Percentiles rank a stretch among this genome's conserved stretches.
These are phyloP conservation scores for Sebastes nivosus DNA, from an alignment of 2,797 vertebrate genomes.

Conservation along the genomic window DNA sequence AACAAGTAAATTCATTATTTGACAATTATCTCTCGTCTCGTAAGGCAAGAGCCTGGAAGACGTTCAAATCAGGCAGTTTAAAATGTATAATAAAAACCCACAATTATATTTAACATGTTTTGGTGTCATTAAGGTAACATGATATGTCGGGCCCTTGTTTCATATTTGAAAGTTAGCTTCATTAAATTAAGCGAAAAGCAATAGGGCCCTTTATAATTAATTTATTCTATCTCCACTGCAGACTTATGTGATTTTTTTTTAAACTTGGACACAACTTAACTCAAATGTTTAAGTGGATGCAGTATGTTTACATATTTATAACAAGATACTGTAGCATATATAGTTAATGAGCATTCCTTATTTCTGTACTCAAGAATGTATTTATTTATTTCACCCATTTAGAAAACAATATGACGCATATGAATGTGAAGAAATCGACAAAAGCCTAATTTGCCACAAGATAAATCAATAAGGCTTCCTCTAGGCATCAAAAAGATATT, in stretches of 20 bases:
- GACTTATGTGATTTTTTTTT: neutral
- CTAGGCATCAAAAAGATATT: neutral
- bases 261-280: conserved; percentile 14
- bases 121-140: too few relatives aligned
- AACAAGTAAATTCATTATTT: too few relatives aligned
- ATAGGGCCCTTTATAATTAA: neutral
- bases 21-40: too few relatives aligned
- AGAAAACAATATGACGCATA: neutral
- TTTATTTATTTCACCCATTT: neutral
- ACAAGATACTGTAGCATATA: neutral
- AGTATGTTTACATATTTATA: conserved; percentile 11
- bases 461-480: conserved; percentile 6
- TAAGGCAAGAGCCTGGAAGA: too few relatives aligned
- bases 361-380: neutral
- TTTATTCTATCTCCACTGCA: neutral
- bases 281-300: conserved; percentile 13
- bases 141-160: neutral
- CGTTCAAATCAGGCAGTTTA: too few relatives aligned
- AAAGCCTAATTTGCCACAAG: conserved; percentile 13
- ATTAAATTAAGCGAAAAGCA: neutral
- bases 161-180: neutral
- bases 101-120: too few relatives aligned
- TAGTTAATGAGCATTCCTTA: conserved; percentile 33
- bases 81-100: too few relatives aligned
- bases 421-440: conserved; percentile 17